Evolutionary conservation across 2,113 vertebrate genomes (phyloP).

Genomic region (Spea bombifrons): DNA sequence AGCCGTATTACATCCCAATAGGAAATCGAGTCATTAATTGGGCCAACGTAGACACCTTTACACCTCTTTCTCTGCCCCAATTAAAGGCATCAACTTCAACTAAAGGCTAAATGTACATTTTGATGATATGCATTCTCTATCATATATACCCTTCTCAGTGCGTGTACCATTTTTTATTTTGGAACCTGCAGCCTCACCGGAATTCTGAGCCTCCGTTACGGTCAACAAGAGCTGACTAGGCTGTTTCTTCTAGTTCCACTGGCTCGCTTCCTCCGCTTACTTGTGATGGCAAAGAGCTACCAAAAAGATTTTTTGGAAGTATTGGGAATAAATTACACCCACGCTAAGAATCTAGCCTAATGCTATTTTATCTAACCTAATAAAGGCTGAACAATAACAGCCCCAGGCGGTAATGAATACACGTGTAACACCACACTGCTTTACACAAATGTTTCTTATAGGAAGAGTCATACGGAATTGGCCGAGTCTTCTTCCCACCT

Average conservation of each 20-base stretch:
- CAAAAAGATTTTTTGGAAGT: background rate
- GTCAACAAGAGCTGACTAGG: background rate
- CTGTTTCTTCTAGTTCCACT: background rate
- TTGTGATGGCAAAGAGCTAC: background rate
- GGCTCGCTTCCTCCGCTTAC: background rate
- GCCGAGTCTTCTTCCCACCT: background rate
- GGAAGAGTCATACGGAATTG: background rate
- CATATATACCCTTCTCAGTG: background rate
- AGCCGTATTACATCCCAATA: no score
- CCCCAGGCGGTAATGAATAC: background rate
- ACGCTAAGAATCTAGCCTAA: background rate
- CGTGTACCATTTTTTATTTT: background rate
- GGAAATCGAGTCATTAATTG: no score
- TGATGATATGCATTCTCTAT: no score
- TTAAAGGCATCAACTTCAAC: no score
- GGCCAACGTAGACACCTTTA: no score
- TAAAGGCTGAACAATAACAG: background rate
- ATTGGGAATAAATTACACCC: background rate
- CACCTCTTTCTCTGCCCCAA: no score
- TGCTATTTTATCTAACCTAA: background rate
- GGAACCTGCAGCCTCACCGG: background rate
- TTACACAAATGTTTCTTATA: background rate
- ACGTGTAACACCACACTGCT: background rate
- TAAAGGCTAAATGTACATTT: no score
- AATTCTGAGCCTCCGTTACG: background rate